phyloP scores from a whole-genome alignment of 2,797 vertebrate genomes.

The Tragelaphus oryx region DNA sequence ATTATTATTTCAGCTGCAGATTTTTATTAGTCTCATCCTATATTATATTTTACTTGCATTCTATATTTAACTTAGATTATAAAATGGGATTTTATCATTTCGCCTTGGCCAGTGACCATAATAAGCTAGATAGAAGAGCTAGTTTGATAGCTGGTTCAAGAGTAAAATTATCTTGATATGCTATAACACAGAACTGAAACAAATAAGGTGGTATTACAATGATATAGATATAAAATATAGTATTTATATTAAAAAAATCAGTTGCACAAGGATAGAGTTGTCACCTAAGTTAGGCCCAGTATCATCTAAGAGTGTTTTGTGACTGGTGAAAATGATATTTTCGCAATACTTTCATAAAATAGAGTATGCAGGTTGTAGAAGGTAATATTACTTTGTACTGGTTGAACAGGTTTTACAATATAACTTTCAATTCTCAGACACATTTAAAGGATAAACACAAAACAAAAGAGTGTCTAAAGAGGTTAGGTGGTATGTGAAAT shows the following conservation, averaged over 20 bases:
- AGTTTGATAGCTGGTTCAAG: not conserved
- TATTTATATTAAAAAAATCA: not conserved
- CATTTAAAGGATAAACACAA: not conserved
- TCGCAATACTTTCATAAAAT: not conserved
- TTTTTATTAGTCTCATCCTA: not conserved
- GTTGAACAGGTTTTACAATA: not conserved
- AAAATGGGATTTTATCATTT: not conserved
- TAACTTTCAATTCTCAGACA: constrained; percentile 15
- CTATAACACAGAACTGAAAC: not conserved
- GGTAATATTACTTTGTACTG: not conserved
- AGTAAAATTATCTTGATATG: not conserved
- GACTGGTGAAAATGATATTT: not conserved
- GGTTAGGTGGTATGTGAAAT: not conserved
- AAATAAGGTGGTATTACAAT: not conserved
- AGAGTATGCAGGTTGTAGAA: not conserved
- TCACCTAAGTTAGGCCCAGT: not conserved
- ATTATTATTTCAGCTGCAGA: not conserved
- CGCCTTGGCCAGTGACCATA: not conserved
- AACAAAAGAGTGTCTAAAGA: not conserved
- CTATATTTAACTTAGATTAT: not conserved
- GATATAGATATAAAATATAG: not conserved
- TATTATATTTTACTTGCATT: not conserved
- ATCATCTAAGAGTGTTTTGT: constrained; percentile 13
- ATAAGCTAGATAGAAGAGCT: not conserved
- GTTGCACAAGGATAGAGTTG: not conserved